These are phyloP conservation scores for Sapayoa aenigma DNA, from an alignment of 2,113 vertebrate genomes.

Conservation along the genomic window DNA sequence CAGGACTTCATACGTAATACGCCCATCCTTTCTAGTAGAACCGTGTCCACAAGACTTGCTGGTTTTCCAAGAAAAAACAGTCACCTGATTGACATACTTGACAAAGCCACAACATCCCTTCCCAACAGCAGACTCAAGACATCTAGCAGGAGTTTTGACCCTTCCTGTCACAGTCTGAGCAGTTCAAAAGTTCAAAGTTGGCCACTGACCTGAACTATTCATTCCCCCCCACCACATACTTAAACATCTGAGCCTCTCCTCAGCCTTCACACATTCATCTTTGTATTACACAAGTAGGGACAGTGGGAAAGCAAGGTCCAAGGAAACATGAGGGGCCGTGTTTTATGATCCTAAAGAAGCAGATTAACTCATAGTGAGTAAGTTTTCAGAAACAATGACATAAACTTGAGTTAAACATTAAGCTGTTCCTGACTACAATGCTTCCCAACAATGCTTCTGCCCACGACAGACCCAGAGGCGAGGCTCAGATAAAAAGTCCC, in stretches of 20 bases:
- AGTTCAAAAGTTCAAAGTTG: background rate
- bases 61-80: background rate
- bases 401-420: background rate
- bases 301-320: background rate
- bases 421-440: background rate
- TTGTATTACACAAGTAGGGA: too few species aligned
- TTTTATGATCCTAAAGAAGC: background rate
- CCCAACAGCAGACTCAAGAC: fast-evolving
- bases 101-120: background rate
- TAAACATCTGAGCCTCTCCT: background rate
- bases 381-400: background rate
- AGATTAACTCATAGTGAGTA: background rate
- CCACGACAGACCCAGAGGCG: background rate
- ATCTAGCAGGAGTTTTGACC: background rate
- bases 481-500: background rate
- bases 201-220: fast-evolving
- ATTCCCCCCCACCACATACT: fast-evolving
- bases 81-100: fast-evolving
- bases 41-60: background rate
- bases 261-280: background rate
- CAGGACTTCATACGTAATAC: fast-evolving
- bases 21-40: fast-evolving
- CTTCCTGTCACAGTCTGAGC: background rate
- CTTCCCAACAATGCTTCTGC: background rate
- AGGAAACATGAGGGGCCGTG: fast-evolving